Evolutionary conservation across 2,888 invertebrate species (phyloP).

Genomic region (Colostygia pectinataria): DNA sequence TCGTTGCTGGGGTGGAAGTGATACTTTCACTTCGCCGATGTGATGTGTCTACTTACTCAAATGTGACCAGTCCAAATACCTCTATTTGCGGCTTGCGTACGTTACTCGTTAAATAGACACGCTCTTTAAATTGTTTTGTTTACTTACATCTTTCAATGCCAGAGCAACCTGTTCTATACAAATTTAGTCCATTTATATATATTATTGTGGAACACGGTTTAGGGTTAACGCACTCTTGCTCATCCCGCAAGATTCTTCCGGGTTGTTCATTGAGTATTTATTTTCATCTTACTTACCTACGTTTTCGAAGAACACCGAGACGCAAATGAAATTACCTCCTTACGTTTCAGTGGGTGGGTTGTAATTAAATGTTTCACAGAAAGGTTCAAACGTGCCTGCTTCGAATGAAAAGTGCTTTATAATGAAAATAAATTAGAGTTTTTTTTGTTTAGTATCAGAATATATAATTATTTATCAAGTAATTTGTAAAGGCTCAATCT

Average conservation of each 20-base stretch:
- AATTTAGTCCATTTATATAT: slow-evolving; percentile 53
- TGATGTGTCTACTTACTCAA: slow-evolving; percentile 24
- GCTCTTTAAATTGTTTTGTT: slow-evolving; percentile 61
- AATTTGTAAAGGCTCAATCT: too few relatives aligned
- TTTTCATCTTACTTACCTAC: slow-evolving; percentile 35
- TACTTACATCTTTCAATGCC: slow-evolving; percentile 59
- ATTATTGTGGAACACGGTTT: slow-evolving; percentile 59
- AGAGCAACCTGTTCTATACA: slow-evolving; percentile 54
- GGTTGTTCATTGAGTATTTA: slow-evolving; percentile 49
- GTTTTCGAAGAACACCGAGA: slow-evolving; percentile 12
- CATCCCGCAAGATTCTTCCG: slow-evolving; percentile 55
- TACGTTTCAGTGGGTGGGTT: slow-evolving; percentile 11
- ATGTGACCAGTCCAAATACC: slow-evolving; percentile 29
- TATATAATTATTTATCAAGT: too few relatives aligned
- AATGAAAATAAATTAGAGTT: background rate
- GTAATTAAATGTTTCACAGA: slow-evolving; percentile 38
- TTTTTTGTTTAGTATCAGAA: too few relatives aligned
- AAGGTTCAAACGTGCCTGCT: slow-evolving; percentile 1
- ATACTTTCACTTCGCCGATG: slow-evolving; percentile 33
- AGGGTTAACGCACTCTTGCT: slow-evolving; percentile 68
- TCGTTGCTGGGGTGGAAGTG: slow-evolving; percentile 44
- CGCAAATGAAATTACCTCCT: slow-evolving; percentile 14
- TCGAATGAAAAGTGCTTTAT: background rate
- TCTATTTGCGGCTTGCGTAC: slow-evolving; percentile 27
- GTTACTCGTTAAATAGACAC: slow-evolving; percentile 45